Base-by-base conservation (phyloP, 2,113 vertebrate genomes). In the Tretioscincus oriximinensis region DNA sequence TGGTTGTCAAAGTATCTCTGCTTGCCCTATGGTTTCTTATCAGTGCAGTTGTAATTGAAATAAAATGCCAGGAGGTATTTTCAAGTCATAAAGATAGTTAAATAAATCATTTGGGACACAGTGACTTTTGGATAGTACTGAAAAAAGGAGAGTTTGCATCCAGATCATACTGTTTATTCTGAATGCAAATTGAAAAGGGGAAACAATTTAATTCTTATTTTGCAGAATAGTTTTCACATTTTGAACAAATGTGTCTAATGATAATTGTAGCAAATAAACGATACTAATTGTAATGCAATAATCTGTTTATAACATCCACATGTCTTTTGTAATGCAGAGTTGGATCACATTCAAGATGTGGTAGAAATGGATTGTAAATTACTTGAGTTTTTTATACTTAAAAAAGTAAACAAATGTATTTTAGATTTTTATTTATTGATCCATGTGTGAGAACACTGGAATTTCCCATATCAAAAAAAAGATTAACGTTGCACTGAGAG, bases 61-160 rank as follows among this genome's bases (percentile, higher is more conserved):
- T 71, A 5, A 0, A 22, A 63, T 69, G 31, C 69, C 1, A 28
- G 9, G 1, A 0, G 61, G 3, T 16, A 28, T 26, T 78, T 0
- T 0, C 20, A 54, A 24, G 24, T 0, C 31, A 16, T 14, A 12
- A 7, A 58, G 35, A 31, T 64, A 49, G 41, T 18, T 0, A 45
- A 83, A 54, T 14, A 22, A 51, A 6, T 31, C 7, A 49, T 8
- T 71, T 47, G 1, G 4, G 9, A 77, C 9, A 45, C 31, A 18
- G 28, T 66, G 77, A 9, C 1, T 11, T 24, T 69, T 75, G 21
- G 20, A 58, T 54, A 16, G 29, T 1, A 5, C 3, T 16, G 7
- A 60, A 16, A 18, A 21, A 29, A 10, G 10, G 26, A 35, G 1
- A 60, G 10, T 16, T 75, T 76, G 61, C 9, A 7, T 58, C 4